Evolutionary conservation across 2,888 invertebrate genomes (phyloP), one percentile per base, ranked within the genome.

Genomic region (Stenodema calcarata): DNA sequence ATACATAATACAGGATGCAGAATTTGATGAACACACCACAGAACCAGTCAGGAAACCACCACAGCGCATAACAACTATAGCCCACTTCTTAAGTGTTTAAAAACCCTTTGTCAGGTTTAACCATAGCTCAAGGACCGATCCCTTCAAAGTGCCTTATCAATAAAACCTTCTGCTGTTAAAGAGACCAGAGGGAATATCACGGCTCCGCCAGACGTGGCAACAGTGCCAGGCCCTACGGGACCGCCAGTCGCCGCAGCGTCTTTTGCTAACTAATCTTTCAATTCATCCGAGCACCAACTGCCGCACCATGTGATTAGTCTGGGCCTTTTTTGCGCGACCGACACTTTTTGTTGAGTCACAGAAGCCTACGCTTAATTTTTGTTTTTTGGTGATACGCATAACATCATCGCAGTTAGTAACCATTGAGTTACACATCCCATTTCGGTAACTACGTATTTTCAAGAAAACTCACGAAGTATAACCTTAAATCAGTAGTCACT

Each of bases 131-230:
- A 35, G 73, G 73, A 16, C 30, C 1, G 73, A 35, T 73, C 30
- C 30, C 73, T n/a, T 73, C 30, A 35, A 14, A 27, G 28, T 73
- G 27, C 30, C 73, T 73, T 73, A 73, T 73, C 73, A 73, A 73
- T 73, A 73, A 73, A 73, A 73, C 28, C 28, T 12, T 16, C 73
- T 16, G 73, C 28, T 28, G 6, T 28, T 73, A 30, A 73, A n/a
- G 73, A 14, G 30, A 30, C 18, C 23, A 23, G n/a, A 54, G 54
- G 54, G 18, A 18, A 30, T 30, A n/a, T 14, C 14, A 76, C 9
- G 76, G 78, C 35, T 23, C 47, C 12, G 78, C 78, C 27, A 80
- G 80, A 80, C 28, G 80, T 80, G 80, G 80, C 80, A 80, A 80
- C 80, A 80, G 80, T 80, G 80, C 27, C 18, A 18, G 54, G 54